Conservation (phyloP, 2,888 invertebrate genomes). For the Eucriotettix oculatus region DNA sequence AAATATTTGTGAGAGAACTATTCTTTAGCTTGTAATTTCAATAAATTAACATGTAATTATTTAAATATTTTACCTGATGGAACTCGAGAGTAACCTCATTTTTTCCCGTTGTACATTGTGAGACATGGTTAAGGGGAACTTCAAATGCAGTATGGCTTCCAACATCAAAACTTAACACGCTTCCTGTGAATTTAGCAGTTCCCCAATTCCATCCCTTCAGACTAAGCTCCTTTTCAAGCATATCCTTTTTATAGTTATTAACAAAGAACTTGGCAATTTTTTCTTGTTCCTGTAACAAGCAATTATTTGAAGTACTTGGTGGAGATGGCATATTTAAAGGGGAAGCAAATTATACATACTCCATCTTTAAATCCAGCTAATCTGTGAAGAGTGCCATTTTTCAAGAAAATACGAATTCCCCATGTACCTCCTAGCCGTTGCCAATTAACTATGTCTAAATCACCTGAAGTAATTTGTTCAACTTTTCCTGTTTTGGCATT, state of each 20-base stretch:
- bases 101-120: conserved; percentile 88
- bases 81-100: conserved; percentile 98
- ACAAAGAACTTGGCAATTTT: conserved; percentile 82
- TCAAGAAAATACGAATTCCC: conserved; percentile 78
- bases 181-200: conserved; percentile 81
- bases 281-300: conserved; percentile 57
- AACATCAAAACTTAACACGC: conserved; percentile 70
- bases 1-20: no score
- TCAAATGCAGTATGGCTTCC: conserved; percentile 80
- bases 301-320: not conserved
- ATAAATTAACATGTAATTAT: no score
- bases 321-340: not conserved
- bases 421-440: conserved; percentile 80
- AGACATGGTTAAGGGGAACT: conserved; percentile 88
- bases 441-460: conserved; percentile 83
- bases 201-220: conserved; percentile 99
- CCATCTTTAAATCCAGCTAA: conserved; percentile 88
- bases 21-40: no score
- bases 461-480: conserved; percentile 67
- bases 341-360: conserved; percentile 29
- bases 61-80: conserved; percentile 50
- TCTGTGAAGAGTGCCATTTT: conserved; percentile 77
- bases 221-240: conserved; percentile 82
- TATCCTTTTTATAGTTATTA: conserved; percentile 62
- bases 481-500: conserved; percentile 94